A percentile compares a stretch with the other conserved stretches of the same genome.
Evolutionary conservation across 2,797 vertebrate species (phyloP).

Genomic region (Pseudochaenichthys georgianus): DNA sequence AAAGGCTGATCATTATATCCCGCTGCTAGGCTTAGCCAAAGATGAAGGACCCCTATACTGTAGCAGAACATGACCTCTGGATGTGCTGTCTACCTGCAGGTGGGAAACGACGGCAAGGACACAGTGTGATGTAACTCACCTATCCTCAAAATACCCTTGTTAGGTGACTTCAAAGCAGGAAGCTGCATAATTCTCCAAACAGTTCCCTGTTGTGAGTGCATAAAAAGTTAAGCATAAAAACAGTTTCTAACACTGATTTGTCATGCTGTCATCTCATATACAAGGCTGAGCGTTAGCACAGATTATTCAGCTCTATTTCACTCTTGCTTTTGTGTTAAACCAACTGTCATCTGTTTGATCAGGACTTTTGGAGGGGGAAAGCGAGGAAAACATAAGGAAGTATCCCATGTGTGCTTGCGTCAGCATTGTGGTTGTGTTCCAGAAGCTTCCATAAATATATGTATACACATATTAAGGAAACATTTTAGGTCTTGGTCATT

Average conservation of each 20-base stretch:
- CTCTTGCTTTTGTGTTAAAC: not conserved
- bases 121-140: conserved; percentile 51
- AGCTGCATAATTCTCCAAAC: not conserved
- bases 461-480: too few species aligned
- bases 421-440: too few species aligned
- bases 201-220: conserved; percentile 28
- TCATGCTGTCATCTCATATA: conserved; percentile 34
- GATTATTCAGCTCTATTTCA: conserved; percentile 47
- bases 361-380: conserved; percentile 7
- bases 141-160: conserved; percentile 58
- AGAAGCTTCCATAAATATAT: too few species aligned
- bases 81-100: conserved; percentile 61
- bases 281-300: conserved; percentile 5
- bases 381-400: not conserved
- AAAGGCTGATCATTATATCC: conserved; percentile 78
- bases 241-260: conserved; percentile 12
- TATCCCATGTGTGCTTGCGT: too few species aligned
- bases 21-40: conserved; percentile 67
- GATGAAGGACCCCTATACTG: conserved; percentile 65
- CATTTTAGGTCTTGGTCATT: too few species aligned
- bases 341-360: conserved; percentile 14
- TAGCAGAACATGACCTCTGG: conserved; percentile 70
- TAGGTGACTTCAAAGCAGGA: conserved; percentile 31
- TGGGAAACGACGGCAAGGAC: conserved; percentile 71
- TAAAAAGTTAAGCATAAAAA: not conserved